A percentile compares a stretch with the other conserved stretches of the same genome.
Evolutionary conservation across 2,113 vertebrate genomes (phyloP).

Genomic region (Campylomormyrus numenius): DNA sequence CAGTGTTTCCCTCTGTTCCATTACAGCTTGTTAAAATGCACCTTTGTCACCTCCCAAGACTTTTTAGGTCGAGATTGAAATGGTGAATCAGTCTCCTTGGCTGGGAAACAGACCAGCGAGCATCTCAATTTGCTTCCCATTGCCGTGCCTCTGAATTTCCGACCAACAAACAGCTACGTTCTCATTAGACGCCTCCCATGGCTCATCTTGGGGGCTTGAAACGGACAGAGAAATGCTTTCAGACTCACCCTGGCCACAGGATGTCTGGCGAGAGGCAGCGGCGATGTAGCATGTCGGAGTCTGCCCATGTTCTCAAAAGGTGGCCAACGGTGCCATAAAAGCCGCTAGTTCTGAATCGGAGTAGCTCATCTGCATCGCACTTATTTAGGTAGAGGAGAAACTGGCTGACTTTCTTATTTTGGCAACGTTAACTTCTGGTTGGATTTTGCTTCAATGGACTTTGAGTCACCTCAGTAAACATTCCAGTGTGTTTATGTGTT

Average conservation of each 20-base stretch:
- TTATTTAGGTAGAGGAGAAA: not conserved
- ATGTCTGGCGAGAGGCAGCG: not conserved
- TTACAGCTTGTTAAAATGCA: not conserved
- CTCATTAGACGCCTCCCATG: not conserved
- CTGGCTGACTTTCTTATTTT: not conserved
- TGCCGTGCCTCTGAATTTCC: not conserved
- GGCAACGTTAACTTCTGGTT: not conserved
- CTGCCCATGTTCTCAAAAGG: too few species aligned
- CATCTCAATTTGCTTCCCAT: constrained; percentile 4
- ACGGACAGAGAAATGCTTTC: not conserved
- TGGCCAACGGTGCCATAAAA: not conserved
- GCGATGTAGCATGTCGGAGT: not conserved
- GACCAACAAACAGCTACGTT: not conserved
- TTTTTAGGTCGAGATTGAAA: not conserved
- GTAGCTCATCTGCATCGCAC: not conserved
- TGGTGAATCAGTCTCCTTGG: not conserved
- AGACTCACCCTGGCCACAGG: not conserved
- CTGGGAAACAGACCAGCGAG: not conserved
- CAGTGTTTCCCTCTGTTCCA: not conserved
- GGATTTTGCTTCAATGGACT: not conserved
- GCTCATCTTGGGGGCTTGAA: not conserved
- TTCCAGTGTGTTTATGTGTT: not conserved
- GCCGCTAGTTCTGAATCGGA: not conserved
- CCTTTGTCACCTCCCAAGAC: not conserved
- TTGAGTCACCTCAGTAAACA: not conserved